Evolutionary conservation across 2,888 invertebrate genomes (phyloP).

Genomic region (Rhorus exstirpatorius): DNA sequence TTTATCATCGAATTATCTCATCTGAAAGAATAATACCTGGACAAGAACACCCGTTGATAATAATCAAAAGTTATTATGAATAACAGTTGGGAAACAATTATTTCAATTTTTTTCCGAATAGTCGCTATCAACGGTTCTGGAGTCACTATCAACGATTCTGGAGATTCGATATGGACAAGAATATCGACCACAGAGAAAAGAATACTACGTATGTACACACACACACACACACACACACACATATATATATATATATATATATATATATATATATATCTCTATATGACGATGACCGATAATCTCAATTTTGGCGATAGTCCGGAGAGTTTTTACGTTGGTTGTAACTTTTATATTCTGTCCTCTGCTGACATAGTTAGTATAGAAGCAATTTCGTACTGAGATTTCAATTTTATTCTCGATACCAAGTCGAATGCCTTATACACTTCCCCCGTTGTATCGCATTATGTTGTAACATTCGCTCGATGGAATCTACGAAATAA

Average conservation of each 20-base stretch:
- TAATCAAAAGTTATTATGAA: background rate
- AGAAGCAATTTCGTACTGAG: slow-evolving; percentile 11
- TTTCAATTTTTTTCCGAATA: background rate
- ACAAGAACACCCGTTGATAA: background rate
- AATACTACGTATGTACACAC: background rate
- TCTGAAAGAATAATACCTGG: background rate
- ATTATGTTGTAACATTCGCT: slow-evolving; percentile 24
- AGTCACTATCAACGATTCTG: background rate
- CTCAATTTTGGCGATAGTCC: slow-evolving; percentile 35
- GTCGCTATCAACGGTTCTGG: background rate
- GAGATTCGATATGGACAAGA: background rate
- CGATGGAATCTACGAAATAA: slow-evolving; percentile 60
- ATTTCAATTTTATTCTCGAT: slow-evolving; percentile 58
- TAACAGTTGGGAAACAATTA: background rate
- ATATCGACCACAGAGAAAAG: slow-evolving; percentile 10
- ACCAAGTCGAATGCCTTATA: slow-evolving; percentile 34
- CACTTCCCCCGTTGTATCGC: background rate
- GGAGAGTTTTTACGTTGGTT: slow-evolving; percentile 6
- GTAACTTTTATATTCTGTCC: slow-evolving; percentile 27
- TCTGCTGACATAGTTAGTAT: background rate
- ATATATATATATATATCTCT: background rate
- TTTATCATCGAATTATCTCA: slow-evolving; percentile 12
- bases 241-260: too few species aligned
- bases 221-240: too few species aligned
- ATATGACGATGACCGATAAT: background rate